Evolutionary conservation across 2,797 vertebrate species (phyloP).

Genomic region (Cheirogaleus major): DNA sequence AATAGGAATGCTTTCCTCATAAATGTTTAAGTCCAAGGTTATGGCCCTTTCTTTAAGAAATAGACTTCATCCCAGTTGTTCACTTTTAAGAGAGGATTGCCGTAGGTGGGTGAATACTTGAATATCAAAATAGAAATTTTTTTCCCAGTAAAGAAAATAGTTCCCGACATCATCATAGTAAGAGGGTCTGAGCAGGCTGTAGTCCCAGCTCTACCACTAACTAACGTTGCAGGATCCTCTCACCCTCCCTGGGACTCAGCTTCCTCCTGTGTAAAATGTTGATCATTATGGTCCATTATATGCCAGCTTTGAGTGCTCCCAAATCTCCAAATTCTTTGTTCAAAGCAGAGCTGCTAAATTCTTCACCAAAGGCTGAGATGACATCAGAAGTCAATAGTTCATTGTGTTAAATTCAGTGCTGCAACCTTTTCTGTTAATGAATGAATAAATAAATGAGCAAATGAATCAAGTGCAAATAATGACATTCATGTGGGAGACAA

Average conservation of each 20-base stretch:
- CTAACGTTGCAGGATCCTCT: neutral
- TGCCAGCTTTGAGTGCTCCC: neutral
- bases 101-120: neutral
- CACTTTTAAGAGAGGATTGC: neutral
- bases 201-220: neutral
- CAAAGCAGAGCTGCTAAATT: neutral
- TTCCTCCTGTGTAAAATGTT: neutral
- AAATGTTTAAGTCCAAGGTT: conserved; percentile 21
- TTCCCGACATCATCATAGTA: neutral
- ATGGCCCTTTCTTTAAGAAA: conserved; percentile 40
- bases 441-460: neutral
- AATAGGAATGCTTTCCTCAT: conserved; percentile 51
- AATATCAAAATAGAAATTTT: neutral
- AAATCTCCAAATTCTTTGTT: neutral
- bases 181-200: neutral
- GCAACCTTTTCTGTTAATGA: neutral
- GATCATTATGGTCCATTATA: neutral
- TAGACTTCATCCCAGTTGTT: conserved; percentile 41
- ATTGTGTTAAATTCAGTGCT: neutral
- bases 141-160: neutral
- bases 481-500: neutral
- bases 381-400: neutral
- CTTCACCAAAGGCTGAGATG: neutral
- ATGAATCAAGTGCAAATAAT: neutral
- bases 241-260: neutral